Base-by-base conservation (phyloP, 2,797 vertebrate genomes). In the Orestias chungarensis region DNA sequence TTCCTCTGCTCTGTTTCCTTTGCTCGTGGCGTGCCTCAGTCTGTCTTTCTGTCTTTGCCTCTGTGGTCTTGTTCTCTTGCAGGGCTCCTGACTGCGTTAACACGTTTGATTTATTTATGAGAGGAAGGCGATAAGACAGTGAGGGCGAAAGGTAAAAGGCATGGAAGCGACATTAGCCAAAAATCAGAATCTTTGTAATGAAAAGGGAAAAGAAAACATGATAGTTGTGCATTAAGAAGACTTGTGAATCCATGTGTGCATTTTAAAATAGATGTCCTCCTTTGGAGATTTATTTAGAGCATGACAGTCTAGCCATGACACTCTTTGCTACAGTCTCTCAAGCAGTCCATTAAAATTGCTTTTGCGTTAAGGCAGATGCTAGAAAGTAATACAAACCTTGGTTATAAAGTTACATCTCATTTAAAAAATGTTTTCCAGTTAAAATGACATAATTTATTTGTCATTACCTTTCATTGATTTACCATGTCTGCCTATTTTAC, bases 231-330 rank as follows among this genome's bases (percentile, higher is more conserved):
- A 77, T 74, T 73, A 83, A 76, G 61, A 68, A 65, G 15, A 54
- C 54, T 18, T 4, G 20, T 72, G 68, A 47, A 46, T 18, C 38
- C n/a, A 66, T 74, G 72, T 52, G 74, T 78, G 74, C 44, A 71
- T 66, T 83, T 71, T 81, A 83, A 89, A 91, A 91, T 90, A 88
- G 85, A 83, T 87, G 80, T 88, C 78, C 77, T 79, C 75, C 70
- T 88, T 90, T 73, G 66, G 68, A 78, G 84, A 90, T 79, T 75
- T 82, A 86, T 87, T 84, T 82, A 83, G 81, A 82, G 78, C 81
- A 83, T 83, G 87, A 86, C 84, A 82, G 67, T 73, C 73, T 62
- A 44, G 61, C 75, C 72, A 66, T 79, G 71, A 79, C 71, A 52
- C 42, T 64, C 11, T 70, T 55, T 50, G 38, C 40, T 33, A 14